Conservation (phyloP, 2,113 vertebrate species). For the Odocoileus hemionus region DNA sequence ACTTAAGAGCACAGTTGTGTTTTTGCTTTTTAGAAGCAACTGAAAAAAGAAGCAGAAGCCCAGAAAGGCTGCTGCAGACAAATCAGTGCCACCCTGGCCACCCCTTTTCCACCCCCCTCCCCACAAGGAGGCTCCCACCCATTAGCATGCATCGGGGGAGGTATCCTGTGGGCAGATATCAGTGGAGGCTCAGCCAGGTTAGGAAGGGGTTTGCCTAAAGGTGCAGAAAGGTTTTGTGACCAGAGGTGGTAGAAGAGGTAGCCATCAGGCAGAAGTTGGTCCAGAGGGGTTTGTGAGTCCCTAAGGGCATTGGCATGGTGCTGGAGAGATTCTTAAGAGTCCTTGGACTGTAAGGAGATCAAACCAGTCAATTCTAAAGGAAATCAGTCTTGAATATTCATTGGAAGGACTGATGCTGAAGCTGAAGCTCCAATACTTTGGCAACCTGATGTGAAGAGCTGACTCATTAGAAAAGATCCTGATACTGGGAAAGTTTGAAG, state of each 20-base stretch:
- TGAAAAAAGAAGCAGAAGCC: background rate
- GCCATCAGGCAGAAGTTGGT: accelerated
- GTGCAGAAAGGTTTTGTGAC: too few relatives aligned
- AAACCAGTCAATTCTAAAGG: background rate
- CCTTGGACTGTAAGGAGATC: background rate
- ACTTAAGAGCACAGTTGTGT: background rate
- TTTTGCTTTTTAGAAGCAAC: background rate
- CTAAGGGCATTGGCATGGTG: background rate
- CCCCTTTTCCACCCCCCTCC: background rate
- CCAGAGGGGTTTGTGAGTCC: background rate
- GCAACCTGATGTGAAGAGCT: background rate
- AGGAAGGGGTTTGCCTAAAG: too few relatives aligned
- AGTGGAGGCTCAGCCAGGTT: accelerated
- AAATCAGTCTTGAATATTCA: background rate
- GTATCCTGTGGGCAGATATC: background rate
- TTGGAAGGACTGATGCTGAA: background rate
- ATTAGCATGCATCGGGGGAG: accelerated
- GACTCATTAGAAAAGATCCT: background rate
- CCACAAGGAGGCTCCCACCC: accelerated
- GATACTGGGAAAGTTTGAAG: background rate
- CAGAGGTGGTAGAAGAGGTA: background rate
- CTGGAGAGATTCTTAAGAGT: background rate
- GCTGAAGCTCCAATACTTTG: background rate
- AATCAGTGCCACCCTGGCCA: background rate
- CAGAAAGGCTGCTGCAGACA: background rate